Conservation (phyloP, 2,797 vertebrate genomes). For the Hydrolagus colliei region DNA sequence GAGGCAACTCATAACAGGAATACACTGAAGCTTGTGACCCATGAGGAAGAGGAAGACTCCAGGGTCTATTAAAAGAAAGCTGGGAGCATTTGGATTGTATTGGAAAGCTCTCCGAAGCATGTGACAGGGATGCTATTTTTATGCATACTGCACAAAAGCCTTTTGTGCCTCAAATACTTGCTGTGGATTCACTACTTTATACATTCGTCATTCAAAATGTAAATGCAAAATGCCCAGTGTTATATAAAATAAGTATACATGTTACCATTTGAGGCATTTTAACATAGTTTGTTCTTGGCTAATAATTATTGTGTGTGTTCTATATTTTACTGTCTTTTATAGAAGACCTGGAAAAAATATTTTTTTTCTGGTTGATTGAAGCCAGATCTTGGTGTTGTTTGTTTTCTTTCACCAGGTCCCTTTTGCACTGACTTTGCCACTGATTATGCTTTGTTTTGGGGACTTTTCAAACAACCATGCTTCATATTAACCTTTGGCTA, state of each 20-base stretch:
- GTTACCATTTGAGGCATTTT: slow-evolving; percentile 25
- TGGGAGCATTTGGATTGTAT: slow-evolving; percentile 1
- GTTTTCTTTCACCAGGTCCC: not conserved
- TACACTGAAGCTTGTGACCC: slow-evolving; percentile 13
- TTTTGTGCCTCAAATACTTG: slow-evolving; percentile 64
- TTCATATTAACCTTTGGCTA: not conserved
- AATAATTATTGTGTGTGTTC: slow-evolving; percentile 29
- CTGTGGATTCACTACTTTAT: slow-evolving; percentile 29
- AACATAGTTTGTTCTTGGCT: slow-evolving; percentile 21
- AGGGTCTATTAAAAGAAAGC: not conserved
- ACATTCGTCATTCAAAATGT: slow-evolving; percentile 23
- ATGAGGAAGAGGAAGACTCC: slow-evolving; percentile 18
- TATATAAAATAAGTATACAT: slow-evolving; percentile 1
- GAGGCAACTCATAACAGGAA: not conserved
- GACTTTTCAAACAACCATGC: not conserved
- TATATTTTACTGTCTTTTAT: slow-evolving; percentile 5
- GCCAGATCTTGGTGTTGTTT: not conserved
- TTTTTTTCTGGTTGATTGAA: slow-evolving; percentile 1
- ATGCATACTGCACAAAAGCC: slow-evolving; percentile 51
- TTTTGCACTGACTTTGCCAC: not conserved
- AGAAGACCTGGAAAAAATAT: not conserved
- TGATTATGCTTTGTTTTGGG: not conserved
- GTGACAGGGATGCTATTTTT: not conserved
- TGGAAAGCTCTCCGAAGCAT: slow-evolving; percentile 8
- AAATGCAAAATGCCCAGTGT: slow-evolving; percentile 4